These are phyloP conservation scores for Tiliqua scincoides DNA, from an alignment of 2,113 vertebrate genomes.

Conservation along the genomic window DNA sequence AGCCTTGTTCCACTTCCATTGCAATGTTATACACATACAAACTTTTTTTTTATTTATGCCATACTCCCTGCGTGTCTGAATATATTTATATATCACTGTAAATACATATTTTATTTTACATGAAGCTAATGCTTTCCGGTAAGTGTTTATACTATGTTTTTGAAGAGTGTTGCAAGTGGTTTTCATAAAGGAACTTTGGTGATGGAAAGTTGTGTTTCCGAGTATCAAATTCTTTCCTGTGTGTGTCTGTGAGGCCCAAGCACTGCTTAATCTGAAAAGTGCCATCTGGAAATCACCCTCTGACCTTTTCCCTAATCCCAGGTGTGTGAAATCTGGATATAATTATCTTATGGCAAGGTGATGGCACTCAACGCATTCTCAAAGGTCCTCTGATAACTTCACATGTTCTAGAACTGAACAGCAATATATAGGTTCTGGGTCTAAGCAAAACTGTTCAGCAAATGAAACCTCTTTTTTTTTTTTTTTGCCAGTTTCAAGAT, in stretches of 20 bases:
- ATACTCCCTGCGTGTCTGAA: slow-evolving; percentile 57
- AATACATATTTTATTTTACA: slow-evolving; percentile 58
- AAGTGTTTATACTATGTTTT: slow-evolving; percentile 10
- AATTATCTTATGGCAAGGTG: background rate
- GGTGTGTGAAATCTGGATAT: background rate
- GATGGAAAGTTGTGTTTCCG: slow-evolving; percentile 9
- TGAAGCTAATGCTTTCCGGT: slow-evolving; percentile 63
- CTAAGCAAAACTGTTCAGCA: background rate
- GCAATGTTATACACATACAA: slow-evolving; percentile 28
- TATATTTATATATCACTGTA: slow-evolving; percentile 54
- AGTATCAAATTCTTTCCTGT: slow-evolving; percentile 50
- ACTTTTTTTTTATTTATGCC: slow-evolving; percentile 54
- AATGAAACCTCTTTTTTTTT: background rate
- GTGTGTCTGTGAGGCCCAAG: background rate
- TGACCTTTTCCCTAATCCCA: background rate
- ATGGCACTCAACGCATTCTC: background rate
- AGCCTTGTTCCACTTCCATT: slow-evolving; percentile 51
- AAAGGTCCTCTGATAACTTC: background rate
- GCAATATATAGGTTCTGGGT: background rate
- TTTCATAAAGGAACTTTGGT: slow-evolving; percentile 57
- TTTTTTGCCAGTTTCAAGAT: too few relatives aligned
- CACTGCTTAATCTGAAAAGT: background rate
- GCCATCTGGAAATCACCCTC: slow-evolving; percentile 10
- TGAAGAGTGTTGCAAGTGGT: slow-evolving; percentile 46
- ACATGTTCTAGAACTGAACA: background rate